phyloP scores from a whole-genome alignment of 2,888 invertebrate genomes.

The Sminthurinus aureus region DNA sequence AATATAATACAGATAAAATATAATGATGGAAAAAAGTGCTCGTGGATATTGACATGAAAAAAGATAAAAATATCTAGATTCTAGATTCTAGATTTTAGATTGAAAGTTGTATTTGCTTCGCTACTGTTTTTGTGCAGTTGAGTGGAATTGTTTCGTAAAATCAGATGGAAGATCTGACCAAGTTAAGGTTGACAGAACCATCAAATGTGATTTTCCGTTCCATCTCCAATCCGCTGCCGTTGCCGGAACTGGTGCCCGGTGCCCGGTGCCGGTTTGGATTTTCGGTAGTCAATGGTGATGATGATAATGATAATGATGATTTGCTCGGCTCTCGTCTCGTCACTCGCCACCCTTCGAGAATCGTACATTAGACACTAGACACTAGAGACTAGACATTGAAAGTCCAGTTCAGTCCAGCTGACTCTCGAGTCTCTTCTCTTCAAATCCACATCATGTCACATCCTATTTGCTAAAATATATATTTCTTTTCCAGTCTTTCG shows the following conservation, averaged over 20 bases:
- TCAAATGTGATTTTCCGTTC: constrained; percentile 30
- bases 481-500: background rate
- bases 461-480: background rate
- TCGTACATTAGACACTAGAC: background rate
- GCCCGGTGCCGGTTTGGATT: too few relatives aligned
- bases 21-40: too few relatives aligned
- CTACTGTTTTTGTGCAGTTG: background rate
- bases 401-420: too few relatives aligned
- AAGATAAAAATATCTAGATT: too few relatives aligned
- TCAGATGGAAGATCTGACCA: background rate
- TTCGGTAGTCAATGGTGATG: too few relatives aligned
- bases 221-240: constrained; percentile 6
- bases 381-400: too few relatives aligned
- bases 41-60: too few relatives aligned
- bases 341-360: background rate
- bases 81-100: too few relatives aligned
- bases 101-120: too few relatives aligned
- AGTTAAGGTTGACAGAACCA: constrained; percentile 14
- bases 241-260: too few relatives aligned
- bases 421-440: background rate
- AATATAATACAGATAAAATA: too few relatives aligned
- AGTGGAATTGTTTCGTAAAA: background rate
- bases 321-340: background rate
- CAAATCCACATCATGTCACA: constrained; percentile 22
- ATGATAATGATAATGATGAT: too few relatives aligned